Evolutionary conservation across 2,888 invertebrate species (phyloP), one percentile per base, ranked within the genome.

Genomic region (Mermis nigrescens): DNA sequence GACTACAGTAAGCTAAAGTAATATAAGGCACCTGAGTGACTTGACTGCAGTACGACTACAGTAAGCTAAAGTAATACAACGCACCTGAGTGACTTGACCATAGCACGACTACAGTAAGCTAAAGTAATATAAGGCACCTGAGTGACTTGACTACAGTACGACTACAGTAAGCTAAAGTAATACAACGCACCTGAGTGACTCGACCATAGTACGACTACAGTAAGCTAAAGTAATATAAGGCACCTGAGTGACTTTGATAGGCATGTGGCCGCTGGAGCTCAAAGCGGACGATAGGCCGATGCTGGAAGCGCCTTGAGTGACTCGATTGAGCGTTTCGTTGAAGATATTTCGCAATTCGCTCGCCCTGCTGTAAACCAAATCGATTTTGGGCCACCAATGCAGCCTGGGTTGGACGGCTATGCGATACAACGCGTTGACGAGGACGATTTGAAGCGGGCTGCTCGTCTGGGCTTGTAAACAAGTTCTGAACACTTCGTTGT

Each of bases 361-460:
- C 0, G 92, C 90, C 66, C 86, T 83, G 59, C 84, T 85, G 72
- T 94, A 94, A 24, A 98, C 81, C 63, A 92, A 79, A 73, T 91
- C 90, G 55, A 94, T 91, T 73, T 89, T 86, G 1, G 95, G 94
- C 95, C 95, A 95, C 94, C 95, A 95, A 3, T 83, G 80, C 61
- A 95, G 75, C 27, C 88, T 82, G 0, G 86, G 84, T 75, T 76
- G 76, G 46, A 75, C 74, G 55, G 76, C 75, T 59, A 76, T 76
- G 83, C 84, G 83, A 70, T 90, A 82, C 52, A 98, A 76, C 0
- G 92, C 89, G 73, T 86, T 86, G 64, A 94, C 85, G 64, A 95
- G 82, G 46, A 94, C 91, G 70, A 86, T 89, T 55, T 65, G 65
- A 7, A 64, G 74, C 92, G 94, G 74, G 2, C 63, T 57, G 72